These are phyloP conservation scores for Pachypsylla venusta DNA, from an alignment of 1,140 invertebrate genomes.

Conservation along the genomic window DNA sequence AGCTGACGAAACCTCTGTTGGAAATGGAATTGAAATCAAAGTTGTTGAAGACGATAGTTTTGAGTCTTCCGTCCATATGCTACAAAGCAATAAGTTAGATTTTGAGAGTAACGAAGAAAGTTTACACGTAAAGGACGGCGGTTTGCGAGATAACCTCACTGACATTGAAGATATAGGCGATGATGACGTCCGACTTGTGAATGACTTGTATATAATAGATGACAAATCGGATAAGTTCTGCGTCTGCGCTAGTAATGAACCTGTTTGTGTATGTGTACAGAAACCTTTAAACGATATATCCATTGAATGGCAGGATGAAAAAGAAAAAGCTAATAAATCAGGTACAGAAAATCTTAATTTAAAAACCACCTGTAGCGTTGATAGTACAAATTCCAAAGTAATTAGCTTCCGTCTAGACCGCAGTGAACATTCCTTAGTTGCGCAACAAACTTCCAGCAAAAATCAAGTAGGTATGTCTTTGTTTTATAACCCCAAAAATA, in stretches of 20 bases:
- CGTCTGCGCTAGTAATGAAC: constrained; percentile 18
- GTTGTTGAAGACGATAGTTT: constrained; percentile 27
- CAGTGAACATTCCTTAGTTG: neutral
- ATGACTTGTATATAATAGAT: constrained; percentile 17
- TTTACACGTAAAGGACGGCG: constrained; percentile 11
- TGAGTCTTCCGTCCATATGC: constrained; percentile 8
- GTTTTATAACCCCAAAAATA: neutral
- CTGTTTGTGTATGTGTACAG: constrained; percentile 20
- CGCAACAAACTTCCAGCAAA: neutral
- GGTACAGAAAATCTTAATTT: neutral
- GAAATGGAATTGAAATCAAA: neutral
- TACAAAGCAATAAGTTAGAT: constrained; percentile 2
- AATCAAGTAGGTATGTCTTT: neutral
- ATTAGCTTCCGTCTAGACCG: neutral
- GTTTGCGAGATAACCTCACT: constrained; percentile 30
- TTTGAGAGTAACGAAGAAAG: constrained; percentile 9
- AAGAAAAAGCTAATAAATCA: neutral
- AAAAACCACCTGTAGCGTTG: neutral
- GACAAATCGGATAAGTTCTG: constrained; percentile 21
- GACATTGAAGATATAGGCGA: constrained; percentile 37
- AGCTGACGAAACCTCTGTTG: constrained; percentile 6
- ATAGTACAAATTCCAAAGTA: neutral
- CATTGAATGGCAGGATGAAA: constrained; percentile 17
- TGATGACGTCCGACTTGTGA: constrained; percentile 18
- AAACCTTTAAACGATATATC: constrained; percentile 17